phyloP scores from a whole-genome alignment of 2,113 vertebrate species.

The Malaclemys terrapin region DNA sequence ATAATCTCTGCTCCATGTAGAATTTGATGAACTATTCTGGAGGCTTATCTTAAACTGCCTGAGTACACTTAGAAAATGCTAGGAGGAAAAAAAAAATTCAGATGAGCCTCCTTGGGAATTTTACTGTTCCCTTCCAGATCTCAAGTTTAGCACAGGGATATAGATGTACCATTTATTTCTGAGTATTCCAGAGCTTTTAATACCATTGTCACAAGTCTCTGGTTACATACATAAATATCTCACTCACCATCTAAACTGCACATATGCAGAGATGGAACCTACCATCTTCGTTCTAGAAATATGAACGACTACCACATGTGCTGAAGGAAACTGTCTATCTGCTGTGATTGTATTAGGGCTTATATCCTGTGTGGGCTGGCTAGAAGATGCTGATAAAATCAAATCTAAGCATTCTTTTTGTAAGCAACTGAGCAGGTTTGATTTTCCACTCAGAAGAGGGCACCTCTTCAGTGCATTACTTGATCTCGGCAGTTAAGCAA shows the following conservation, averaged over 20 bases:
- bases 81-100: constrained; percentile 3
- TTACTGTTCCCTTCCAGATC: background rate
- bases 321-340: background rate
- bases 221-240: background rate
- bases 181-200: background rate
- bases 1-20: background rate
- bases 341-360: accelerated
- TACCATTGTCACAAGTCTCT: background rate
- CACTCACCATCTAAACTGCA: background rate
- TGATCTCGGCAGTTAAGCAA: background rate
- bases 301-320: background rate
- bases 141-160: background rate
- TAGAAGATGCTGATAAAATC: background rate
- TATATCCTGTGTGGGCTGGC: background rate
- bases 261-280: accelerated
- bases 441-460: background rate
- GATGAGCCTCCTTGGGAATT: background rate
- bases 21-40: constrained; percentile 33
- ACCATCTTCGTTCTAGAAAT: background rate
- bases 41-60: constrained; percentile 50
- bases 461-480: background rate
- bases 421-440: background rate
- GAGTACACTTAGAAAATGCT: background rate
- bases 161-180: background rate
- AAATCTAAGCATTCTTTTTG: background rate